A percentile compares a stretch with the other conserved stretches of the same genome.
phyloP scores from a whole-genome alignment of 2,113 vertebrate species.

The Oryzias melastigma region DNA sequence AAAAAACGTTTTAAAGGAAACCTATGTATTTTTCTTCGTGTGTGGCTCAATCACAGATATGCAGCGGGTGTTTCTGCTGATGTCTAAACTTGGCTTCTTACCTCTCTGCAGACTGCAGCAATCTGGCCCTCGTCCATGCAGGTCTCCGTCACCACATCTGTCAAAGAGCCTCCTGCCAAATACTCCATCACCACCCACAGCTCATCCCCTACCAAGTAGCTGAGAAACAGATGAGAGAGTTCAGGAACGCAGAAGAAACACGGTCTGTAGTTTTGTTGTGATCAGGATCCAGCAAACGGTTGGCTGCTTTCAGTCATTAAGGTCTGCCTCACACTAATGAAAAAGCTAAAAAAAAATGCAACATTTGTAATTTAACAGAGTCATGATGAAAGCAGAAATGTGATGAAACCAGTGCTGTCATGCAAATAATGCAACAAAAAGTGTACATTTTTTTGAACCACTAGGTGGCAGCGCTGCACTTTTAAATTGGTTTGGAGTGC shows the following conservation, averaged over 20 bases:
- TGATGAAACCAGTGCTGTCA: slow-evolving; percentile 8
- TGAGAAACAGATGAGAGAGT: slow-evolving; percentile 46
- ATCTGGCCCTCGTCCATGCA: slow-evolving; percentile 99
- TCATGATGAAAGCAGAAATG: slow-evolving; percentile 3
- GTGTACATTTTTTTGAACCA: slow-evolving; percentile 6
- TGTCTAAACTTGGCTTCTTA: slow-evolving; percentile 67
- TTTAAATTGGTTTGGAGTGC: not conserved
- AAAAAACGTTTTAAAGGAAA: not conserved
- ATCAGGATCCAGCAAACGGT: not conserved
- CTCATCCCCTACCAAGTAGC: slow-evolving; percentile 97
- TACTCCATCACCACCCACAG: slow-evolving; percentile 99
- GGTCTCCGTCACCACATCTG: slow-evolving; percentile 97
- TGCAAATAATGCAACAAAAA: not conserved
- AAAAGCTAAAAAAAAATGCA: not conserved
- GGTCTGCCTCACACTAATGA: not conserved
- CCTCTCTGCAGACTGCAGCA: slow-evolving; percentile 97
- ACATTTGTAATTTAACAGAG: not conserved
- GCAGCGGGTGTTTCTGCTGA: slow-evolving; percentile 8
- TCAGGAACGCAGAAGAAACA: not conserved
- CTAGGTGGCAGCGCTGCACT: slow-evolving; percentile 49
- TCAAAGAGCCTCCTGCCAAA: slow-evolving; percentile 94
- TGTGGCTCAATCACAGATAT: not conserved
- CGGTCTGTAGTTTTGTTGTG: not conserved
- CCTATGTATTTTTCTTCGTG: too few species aligned
- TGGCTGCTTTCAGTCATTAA: not conserved